Evolutionary conservation across 2,888 invertebrate genomes (phyloP), one percentile per base, ranked within the genome.

Genomic region (Oasisia sp.): DNA sequence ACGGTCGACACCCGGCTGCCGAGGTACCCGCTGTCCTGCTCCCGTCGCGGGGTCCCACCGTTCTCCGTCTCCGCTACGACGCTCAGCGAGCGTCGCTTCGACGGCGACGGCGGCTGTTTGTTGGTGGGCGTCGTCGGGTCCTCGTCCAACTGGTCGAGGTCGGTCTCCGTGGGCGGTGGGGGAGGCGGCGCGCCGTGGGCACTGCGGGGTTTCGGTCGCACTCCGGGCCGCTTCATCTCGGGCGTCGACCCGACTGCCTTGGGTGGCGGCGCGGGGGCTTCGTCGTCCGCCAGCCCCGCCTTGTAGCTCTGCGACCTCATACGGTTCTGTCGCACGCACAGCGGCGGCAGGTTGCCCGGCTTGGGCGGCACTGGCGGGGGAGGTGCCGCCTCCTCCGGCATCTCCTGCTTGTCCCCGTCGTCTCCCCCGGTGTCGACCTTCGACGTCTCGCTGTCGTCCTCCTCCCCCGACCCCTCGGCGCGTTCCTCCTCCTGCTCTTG

Each of bases 331-430:
- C 74, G 74, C 74, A 74, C 74, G 27, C 74, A 92, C 8, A 93
- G 91, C 8, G 93, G 92, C 11, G 94, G 93, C 5, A 94, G 93
- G 90, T 93, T 91, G 14, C 92, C 93, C 1, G 94, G 94, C 91
- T 94, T 94, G 5, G 94, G 94, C 32, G 94, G 94, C 14, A 94
- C 92, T 14, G 94, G 94, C 11, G 94, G 94, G 12, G 94, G 94
- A 38, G 93, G 92, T 8, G 91, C 44, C 74, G 91, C 91, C 56
- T 91, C 91, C 50, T 91, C 45, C 5, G 91, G 91, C 32, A 91
- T 91, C 50, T 45, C 56, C 56, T 91, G 19, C 5, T 74, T 32
- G 91, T 50, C 38, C 14, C 74, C 32, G 32, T 91, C 58, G 27
- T 32, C 32, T 32, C 58, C 32, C 27, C 91, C 8, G 7, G 91